These are phyloP conservation scores for Eolophus roseicapilla DNA, from an alignment of 2,113 vertebrate genomes.

Conservation along the genomic window DNA sequence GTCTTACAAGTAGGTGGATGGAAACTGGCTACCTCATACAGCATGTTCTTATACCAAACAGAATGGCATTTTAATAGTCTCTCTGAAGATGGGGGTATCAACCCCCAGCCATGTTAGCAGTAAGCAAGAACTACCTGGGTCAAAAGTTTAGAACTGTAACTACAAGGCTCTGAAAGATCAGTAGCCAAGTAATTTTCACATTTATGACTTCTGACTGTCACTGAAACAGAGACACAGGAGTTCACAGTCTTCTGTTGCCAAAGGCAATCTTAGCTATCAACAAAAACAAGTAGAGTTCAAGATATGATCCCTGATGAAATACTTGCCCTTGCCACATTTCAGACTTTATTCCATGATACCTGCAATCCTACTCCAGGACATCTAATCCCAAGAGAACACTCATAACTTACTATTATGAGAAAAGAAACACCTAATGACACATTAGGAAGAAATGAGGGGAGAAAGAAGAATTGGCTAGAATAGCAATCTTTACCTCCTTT, in stretches of 20 bases:
- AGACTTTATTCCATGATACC: not conserved
- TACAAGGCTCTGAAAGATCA: not conserved
- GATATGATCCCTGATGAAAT: not conserved
- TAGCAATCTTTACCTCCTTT: not conserved
- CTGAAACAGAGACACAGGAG: not conserved
- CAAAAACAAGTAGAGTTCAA: not conserved
- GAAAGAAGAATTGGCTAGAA: not conserved
- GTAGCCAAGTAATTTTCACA: not conserved
- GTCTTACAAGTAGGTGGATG: not conserved
- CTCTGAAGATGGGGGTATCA: not conserved
- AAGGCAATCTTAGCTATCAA: not conserved
- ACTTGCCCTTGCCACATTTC: not conserved
- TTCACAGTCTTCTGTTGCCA: not conserved
- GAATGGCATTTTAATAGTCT: not conserved
- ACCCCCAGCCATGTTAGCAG: not conserved
- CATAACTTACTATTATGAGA: not conserved
- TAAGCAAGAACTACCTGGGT: not conserved
- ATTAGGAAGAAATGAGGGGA: not conserved
- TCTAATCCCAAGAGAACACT: not conserved
- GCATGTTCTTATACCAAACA: too few relatives aligned
- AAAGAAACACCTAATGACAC: not conserved
- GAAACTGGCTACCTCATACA: not conserved
- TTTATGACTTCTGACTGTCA: not conserved
- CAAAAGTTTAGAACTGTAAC: not conserved
- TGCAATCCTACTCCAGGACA: not conserved